Evolutionary conservation across 2,888 invertebrate species (phyloP), one percentile per base, ranked within the genome.

Genomic region (Aquatica leii): DNA sequence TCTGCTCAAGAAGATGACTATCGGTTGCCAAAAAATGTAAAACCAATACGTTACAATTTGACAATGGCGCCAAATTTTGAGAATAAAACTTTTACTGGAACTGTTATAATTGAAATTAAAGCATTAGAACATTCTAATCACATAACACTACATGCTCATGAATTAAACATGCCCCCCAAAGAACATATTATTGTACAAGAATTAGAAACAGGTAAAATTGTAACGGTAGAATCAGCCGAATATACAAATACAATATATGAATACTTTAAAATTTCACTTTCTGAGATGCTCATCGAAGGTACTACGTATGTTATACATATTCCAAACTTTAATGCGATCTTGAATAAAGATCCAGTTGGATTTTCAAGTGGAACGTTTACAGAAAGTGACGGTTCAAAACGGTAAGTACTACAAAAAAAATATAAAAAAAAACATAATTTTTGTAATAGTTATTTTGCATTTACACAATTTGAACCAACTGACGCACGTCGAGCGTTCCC

Each of bases 391-490:
- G 41, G 41, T 1, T 17, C 2, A 1, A 9, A 1, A 14, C 14
- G 14, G 41, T 43, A 43, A 14, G 14, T 43, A n/a, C n/a, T n/a
- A n/a, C 12, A 40, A 40, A n/a, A 40, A n/a, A 12, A 40, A 12
- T 40, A 12, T 11, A 40, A 4, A 3, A 12, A 12, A 12, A 11
- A n/a, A 40, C 40, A 12, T 40, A n/a, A n/a, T n/a, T n/a, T n/a
- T 40, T 40, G n/a, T 40, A n/a, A n/a, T 11, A 59, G 87, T 53
- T 83, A 49, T n/a, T 67, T 82, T 17, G 89, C 86, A 0, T 82
- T 87, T 0, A 90, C 90, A 0, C 89, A 90, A 71, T 88, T 90
- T 73, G 84, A 89, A 78, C 84, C 88, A 0, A 84, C 87, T 1
- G 65, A n/a, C n/a, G n/a, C n/a, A n/a, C n/a, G n/a, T n/a, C n/a